Evolutionary conservation across 2,797 vertebrate species (phyloP).

Genomic region (Rhynchonycteris naso): DNA sequence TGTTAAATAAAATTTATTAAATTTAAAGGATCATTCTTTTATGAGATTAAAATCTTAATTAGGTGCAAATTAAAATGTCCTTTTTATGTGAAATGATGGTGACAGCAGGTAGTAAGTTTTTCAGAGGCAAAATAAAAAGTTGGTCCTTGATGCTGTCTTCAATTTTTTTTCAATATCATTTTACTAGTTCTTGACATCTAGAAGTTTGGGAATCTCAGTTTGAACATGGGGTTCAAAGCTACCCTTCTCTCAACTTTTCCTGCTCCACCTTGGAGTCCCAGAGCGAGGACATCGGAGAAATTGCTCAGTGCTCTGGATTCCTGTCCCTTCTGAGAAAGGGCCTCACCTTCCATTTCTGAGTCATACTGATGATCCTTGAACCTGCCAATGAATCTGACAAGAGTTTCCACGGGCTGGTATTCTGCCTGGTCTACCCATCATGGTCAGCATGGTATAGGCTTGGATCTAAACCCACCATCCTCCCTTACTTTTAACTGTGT

Average conservation of each 20-base stretch:
- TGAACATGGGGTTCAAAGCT: background rate
- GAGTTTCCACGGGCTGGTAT: background rate
- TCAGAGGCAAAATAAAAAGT: constrained; percentile 50
- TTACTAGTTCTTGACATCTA: background rate
- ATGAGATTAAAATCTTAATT: constrained; percentile 63
- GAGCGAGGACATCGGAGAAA: background rate
- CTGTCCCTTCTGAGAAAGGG: background rate
- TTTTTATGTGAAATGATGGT: constrained; percentile 35
- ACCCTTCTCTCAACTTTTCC: background rate
- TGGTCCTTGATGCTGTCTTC: background rate
- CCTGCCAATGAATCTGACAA: background rate
- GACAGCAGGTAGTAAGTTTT: constrained; percentile 33
- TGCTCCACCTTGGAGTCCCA: background rate
- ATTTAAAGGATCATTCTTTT: constrained; percentile 50
- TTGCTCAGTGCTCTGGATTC: accelerated
- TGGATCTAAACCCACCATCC: too few species aligned
- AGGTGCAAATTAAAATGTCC: background rate
- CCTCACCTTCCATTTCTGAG: background rate
- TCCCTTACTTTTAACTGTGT: background rate
- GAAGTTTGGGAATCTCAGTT: background rate
- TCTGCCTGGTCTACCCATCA: background rate
- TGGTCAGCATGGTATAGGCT: background rate
- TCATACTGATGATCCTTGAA: background rate
- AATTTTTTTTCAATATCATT: background rate
- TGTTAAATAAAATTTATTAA: constrained; percentile 48